These are phyloP conservation scores for Hippocampus guttulatus DNA, from an alignment of 2,113 vertebrate genomes.

Conservation along the genomic window DNA sequence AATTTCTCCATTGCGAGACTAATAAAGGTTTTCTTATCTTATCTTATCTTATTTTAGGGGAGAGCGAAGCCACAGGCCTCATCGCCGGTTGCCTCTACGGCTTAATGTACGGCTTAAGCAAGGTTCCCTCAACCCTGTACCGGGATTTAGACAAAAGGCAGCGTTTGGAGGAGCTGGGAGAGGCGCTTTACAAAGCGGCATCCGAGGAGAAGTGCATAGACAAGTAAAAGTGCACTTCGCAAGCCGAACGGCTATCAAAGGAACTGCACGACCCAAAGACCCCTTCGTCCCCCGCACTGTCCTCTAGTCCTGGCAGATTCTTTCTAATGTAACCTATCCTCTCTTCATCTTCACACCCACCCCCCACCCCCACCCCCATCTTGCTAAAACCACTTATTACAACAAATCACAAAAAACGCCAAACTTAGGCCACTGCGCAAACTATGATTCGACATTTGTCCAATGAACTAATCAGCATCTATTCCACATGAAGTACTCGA, in stretches of 20 bases:
- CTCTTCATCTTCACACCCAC: background rate
- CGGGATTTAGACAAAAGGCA: slow-evolving; percentile 81
- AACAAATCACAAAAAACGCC: slow-evolving; percentile 9
- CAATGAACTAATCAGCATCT: slow-evolving; percentile 5
- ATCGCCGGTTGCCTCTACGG: slow-evolving; percentile 91
- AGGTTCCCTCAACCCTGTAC: slow-evolving; percentile 79
- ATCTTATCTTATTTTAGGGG: slow-evolving; percentile 83
- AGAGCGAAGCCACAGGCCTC: slow-evolving; percentile 84
- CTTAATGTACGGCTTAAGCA: slow-evolving; percentile 79
- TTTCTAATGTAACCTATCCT: slow-evolving; percentile 11
- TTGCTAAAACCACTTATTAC: slow-evolving; percentile 14
- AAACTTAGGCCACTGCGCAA: background rate
- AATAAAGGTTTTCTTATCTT: no score
- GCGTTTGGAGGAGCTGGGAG: slow-evolving; percentile 80
- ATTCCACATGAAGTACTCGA: background rate
- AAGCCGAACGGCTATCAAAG: slow-evolving; percentile 46
- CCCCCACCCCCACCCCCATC: background rate
- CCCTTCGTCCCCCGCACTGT: slow-evolving; percentile 15
- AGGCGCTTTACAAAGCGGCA: slow-evolving; percentile 79
- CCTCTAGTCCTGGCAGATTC: slow-evolving; percentile 8
- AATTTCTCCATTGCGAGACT: no score
- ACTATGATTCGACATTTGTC: background rate
- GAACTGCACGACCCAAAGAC: slow-evolving; percentile 42
- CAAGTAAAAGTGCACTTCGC: slow-evolving; percentile 62
- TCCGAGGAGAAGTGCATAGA: slow-evolving; percentile 82